phyloP scores from a whole-genome alignment of 92 coral and sea anemone genomes.

The Porites cylindrica region DNA sequence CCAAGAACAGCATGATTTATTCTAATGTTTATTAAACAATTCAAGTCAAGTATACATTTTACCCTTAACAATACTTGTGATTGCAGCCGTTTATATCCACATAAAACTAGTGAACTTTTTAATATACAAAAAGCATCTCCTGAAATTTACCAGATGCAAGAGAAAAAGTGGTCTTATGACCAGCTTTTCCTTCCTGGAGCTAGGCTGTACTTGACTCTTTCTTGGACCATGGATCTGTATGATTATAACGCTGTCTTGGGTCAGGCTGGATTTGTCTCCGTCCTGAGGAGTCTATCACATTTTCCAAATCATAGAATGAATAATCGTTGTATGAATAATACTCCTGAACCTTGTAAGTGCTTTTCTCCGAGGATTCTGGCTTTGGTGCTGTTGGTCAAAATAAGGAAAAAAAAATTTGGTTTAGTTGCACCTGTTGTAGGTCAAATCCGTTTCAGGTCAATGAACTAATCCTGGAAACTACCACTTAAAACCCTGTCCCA shows the following conservation, averaged over 20 bases:
- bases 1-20: no score
- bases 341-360: constrained; percentile 83
- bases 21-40: no score
- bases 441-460: no score
- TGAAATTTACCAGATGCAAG: background rate
- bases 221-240: constrained; percentile 91
- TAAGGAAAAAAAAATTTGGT: background rate
- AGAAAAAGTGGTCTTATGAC: background rate
- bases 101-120: background rate
- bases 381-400: constrained; percentile 2
- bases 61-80: no score
- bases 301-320: constrained; percentile 86
- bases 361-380: constrained; percentile 35
- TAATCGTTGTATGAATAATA: constrained; percentile 83
- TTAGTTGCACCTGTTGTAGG: background rate
- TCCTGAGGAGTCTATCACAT: constrained; percentile 73
- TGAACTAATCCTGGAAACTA: no score
- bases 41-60: no score
- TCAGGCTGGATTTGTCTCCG: constrained; percentile 89
- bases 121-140: background rate
- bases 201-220: constrained; percentile 3
- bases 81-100: no score
- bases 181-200: background rate
- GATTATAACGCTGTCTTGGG: constrained; percentile 77
- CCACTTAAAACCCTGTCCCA: no score